Conservation (phyloP, 1,140 invertebrate species). For the Cyclina sinensis region DNA sequence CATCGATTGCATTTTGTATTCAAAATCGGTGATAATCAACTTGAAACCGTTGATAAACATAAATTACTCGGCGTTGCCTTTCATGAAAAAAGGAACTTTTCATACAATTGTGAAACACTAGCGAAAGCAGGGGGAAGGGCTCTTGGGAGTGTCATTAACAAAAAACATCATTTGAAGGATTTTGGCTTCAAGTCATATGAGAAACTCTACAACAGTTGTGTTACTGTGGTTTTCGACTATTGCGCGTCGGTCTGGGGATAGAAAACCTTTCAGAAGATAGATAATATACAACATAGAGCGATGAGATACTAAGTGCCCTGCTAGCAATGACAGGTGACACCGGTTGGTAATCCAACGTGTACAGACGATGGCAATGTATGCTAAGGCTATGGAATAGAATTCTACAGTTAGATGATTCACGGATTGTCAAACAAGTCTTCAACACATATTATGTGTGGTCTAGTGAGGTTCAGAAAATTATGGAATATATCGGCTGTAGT, state of each 20-base stretch:
- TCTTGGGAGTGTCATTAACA: constrained; percentile 52
- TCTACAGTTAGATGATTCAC: background rate
- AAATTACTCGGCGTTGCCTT: constrained; percentile 64
- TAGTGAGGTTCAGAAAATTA: too few relatives aligned
- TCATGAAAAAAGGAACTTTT: constrained; percentile 26
- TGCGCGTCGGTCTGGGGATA: constrained; percentile 40
- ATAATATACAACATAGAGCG: constrained; percentile 60
- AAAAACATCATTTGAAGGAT: constrained; percentile 50
- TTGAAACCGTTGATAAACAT: background rate
- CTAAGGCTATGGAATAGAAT: constrained; percentile 55
- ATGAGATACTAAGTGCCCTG: constrained; percentile 64
- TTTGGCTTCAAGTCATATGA: constrained; percentile 59
- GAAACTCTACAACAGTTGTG: constrained; percentile 45
- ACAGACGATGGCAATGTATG: constrained; percentile 41
- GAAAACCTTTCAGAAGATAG: constrained; percentile 26
- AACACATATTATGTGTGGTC: too few relatives aligned
- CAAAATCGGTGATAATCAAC: constrained; percentile 1
- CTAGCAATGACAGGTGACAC: constrained; percentile 54
- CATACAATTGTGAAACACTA: background rate
- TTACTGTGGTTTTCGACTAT: constrained; percentile 53
- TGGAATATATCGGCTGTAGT: too few relatives aligned
- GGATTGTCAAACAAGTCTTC: too few relatives aligned
- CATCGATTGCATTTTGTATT: background rate
- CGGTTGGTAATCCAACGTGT: constrained; percentile 28
- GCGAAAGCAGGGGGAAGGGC: constrained; percentile 52